phyloP scores from a whole-genome alignment of 2,888 invertebrate genomes.

The Acanthopleura granulata region DNA sequence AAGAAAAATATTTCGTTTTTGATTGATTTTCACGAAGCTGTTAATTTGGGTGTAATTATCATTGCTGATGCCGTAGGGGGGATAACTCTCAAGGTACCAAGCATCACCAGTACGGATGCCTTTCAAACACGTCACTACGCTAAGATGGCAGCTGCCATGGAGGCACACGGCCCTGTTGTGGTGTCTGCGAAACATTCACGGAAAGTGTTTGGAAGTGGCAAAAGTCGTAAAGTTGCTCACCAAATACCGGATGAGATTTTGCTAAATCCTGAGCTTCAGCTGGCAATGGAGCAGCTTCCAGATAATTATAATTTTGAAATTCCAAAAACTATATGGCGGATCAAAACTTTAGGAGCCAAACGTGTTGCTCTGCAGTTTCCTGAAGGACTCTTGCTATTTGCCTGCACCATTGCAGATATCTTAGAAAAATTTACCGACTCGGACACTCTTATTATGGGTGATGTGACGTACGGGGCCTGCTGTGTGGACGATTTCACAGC shows the following conservation, averaged over 20 bases:
- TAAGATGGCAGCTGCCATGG: neutral
- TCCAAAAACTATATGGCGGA: constrained; percentile 97
- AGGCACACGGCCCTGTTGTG: neutral
- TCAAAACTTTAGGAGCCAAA: constrained; percentile 84
- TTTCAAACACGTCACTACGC: too few species aligned
- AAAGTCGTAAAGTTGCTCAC: constrained; percentile 40
- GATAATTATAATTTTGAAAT: constrained; percentile 98
- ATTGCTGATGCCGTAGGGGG: too few species aligned
- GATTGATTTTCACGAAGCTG: too few species aligned
- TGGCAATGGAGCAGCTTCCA: constrained; percentile 76
- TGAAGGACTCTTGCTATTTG: constrained; percentile 92
- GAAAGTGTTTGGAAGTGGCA: constrained; percentile 14
- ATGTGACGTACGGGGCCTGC: constrained; percentile 99
- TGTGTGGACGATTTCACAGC: constrained; percentile 98
- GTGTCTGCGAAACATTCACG: neutral
- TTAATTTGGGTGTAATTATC: too few species aligned
- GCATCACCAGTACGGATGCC: too few species aligned
- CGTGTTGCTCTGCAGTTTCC: constrained; percentile 97
- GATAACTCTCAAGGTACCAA: too few species aligned
- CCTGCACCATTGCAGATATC: constrained; percentile 93
- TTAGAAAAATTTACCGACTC: constrained; percentile 88
- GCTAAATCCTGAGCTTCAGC: constrained; percentile 51
- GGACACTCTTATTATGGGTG: constrained; percentile 96
- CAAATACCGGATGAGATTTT: constrained; percentile 64
- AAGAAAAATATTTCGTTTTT: too few species aligned